Conservation (phyloP, 2,113 vertebrate species). For the Ibidorhyncha struthersii region DNA sequence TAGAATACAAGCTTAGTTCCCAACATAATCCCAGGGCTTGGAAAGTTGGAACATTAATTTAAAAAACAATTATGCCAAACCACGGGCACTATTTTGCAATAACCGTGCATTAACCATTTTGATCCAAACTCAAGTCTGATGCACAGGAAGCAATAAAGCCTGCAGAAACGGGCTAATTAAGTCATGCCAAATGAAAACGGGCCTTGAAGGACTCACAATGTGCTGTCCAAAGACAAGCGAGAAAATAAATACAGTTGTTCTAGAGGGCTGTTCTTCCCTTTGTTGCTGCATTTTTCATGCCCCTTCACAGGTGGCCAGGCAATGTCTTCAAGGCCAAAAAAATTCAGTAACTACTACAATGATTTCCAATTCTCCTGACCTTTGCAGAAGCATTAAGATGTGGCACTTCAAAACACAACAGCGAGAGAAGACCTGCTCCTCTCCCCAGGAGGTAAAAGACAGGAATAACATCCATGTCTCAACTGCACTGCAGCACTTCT, state of each 20-base stretch:
- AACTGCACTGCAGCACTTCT: background rate
- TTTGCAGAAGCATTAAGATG: background rate
- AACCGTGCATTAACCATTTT: conserved; percentile 12
- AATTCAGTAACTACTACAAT: background rate
- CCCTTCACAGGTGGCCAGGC: background rate
- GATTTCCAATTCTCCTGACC: background rate
- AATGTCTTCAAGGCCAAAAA: background rate
- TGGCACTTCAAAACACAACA: background rate
- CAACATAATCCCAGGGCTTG: conserved; percentile 15
- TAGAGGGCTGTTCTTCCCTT: background rate
- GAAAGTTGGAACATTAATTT: conserved; percentile 24
- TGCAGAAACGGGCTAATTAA: background rate
- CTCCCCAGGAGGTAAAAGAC: background rate
- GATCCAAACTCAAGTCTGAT: background rate
- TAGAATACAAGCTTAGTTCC: conserved; percentile 14
- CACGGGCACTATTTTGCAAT: conserved; percentile 3
- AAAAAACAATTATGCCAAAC: conserved; percentile 28
- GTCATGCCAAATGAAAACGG: background rate
- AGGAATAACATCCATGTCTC: background rate
- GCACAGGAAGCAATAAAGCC: background rate
- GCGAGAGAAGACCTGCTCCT: background rate
- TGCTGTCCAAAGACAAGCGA: background rate
- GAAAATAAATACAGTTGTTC: background rate
- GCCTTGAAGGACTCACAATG: background rate
- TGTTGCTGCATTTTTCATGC: background rate